These are phyloP conservation scores for Pyrgilauda ruficollis DNA, from an alignment of 2,113 vertebrate genomes.

Conservation along the genomic window DNA sequence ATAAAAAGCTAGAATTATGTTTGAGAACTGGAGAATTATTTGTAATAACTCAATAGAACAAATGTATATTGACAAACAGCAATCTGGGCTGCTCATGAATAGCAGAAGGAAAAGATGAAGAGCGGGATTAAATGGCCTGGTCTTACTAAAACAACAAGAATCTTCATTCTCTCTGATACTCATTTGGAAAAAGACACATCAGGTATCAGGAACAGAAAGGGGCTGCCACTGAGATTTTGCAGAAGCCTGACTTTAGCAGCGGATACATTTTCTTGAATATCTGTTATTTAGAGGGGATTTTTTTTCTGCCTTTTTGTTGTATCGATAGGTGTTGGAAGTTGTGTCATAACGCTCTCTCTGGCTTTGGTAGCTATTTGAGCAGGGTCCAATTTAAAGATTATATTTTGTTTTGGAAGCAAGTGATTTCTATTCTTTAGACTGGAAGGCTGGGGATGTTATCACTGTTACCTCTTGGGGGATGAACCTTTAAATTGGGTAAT, in stretches of 20 bases:
- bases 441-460: background rate
- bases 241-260: background rate
- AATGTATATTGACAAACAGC: background rate
- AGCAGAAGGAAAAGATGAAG: background rate
- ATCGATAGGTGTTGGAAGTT: background rate
- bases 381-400: background rate
- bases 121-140: background rate
- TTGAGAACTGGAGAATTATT: background rate
- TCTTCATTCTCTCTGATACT: background rate
- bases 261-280: background rate
- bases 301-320: background rate
- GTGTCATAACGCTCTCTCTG: background rate
- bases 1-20: background rate
- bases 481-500: background rate
- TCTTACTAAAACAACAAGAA: background rate
- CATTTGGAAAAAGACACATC: background rate
- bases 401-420: background rate
- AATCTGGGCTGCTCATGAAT: background rate
- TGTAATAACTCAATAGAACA: background rate
- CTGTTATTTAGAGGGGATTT: background rate
- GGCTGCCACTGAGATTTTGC: background rate
- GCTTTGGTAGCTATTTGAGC: background rate
- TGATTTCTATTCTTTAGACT: background rate
- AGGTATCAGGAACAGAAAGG: background rate
- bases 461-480: background rate